Evolutionary conservation across 1,140 invertebrate species (phyloP).

Genomic region (Apocrypta bakeri): DNA sequence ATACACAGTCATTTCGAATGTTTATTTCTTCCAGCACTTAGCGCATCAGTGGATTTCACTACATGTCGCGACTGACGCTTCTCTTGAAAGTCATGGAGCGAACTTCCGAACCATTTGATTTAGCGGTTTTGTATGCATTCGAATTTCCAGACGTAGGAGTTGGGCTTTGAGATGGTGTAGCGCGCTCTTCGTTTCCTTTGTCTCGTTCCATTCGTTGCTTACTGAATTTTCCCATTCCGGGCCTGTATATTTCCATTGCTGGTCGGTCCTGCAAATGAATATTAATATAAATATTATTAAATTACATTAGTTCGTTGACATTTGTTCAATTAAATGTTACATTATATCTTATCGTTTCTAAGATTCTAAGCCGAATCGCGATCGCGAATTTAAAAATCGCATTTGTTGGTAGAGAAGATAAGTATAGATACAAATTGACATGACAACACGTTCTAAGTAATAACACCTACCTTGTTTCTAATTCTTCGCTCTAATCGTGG

Average conservation of each 20-base stretch:
- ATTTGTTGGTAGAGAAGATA: background rate
- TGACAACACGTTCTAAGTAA: constrained; percentile 50
- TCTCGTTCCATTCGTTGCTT: constrained; percentile 80
- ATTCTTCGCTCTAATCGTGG: constrained; percentile 79
- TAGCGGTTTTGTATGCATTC: constrained; percentile 56
- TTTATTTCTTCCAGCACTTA: background rate
- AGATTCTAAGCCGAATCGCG: too few relatives aligned
- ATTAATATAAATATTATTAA: too few relatives aligned
- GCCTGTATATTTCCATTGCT: constrained; percentile 82
- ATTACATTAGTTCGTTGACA: too few relatives aligned
- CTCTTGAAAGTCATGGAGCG: constrained; percentile 73
- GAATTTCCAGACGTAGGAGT: constrained; percentile 59
- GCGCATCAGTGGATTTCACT: background rate
- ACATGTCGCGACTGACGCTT: constrained; percentile 69
- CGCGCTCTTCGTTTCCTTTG: constrained; percentile 71
- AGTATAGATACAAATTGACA: background rate
- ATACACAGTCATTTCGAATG: background rate
- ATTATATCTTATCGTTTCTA: background rate
- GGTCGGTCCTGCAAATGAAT: constrained; percentile 78
- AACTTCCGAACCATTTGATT: constrained; percentile 65
- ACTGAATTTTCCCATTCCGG: constrained; percentile 83
- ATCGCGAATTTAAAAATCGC: background rate
- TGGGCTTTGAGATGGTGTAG: constrained; percentile 69
- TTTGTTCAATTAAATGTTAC: too few relatives aligned
- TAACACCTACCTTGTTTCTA: constrained; percentile 78